Conservation (phyloP, 92 coral and sea anemone species). For the Zoanthus sociatus region DNA sequence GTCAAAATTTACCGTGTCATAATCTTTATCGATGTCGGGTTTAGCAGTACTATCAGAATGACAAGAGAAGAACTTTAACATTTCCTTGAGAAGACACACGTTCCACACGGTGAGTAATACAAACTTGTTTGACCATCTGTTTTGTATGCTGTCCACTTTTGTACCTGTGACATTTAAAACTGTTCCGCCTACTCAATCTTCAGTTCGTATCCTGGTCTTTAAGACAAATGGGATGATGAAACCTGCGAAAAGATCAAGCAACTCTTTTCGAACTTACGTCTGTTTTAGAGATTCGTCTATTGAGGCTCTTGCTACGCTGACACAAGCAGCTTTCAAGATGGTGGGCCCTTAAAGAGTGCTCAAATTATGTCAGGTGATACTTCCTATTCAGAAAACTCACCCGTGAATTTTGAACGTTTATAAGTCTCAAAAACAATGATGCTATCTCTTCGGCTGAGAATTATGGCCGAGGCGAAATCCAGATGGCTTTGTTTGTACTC, state of each 20-base stretch:
- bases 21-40: constrained; percentile 77
- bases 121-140: constrained; percentile 25
- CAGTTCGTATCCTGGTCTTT: constrained; percentile 12
- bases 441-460: constrained; percentile 3
- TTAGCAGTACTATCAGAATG: constrained; percentile 70
- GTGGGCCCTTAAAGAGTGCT: constrained; percentile 1
- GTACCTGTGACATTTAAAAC: constrained; percentile 24
- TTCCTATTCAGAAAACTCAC: constrained; percentile 20
- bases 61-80: constrained; percentile 84
- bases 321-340: neutral
- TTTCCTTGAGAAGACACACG: constrained; percentile 33
- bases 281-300: constrained; percentile 25
- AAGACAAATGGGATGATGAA: neutral
- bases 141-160: constrained; percentile 2
- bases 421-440: neutral
- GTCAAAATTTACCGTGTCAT: constrained; percentile 78
- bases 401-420: neutral
- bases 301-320: constrained; percentile 14
- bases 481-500: constrained; percentile 44
- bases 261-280: constrained; percentile 16
- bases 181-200: constrained; percentile 19
- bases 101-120: constrained; percentile 1
- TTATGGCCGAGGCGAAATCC: constrained; percentile 32
- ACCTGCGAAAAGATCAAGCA: constrained; percentile 20
- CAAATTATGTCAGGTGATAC: constrained; percentile 22